phyloP scores from a whole-genome alignment of 2,888 invertebrate species.

The Patella ulyssiponensis region DNA sequence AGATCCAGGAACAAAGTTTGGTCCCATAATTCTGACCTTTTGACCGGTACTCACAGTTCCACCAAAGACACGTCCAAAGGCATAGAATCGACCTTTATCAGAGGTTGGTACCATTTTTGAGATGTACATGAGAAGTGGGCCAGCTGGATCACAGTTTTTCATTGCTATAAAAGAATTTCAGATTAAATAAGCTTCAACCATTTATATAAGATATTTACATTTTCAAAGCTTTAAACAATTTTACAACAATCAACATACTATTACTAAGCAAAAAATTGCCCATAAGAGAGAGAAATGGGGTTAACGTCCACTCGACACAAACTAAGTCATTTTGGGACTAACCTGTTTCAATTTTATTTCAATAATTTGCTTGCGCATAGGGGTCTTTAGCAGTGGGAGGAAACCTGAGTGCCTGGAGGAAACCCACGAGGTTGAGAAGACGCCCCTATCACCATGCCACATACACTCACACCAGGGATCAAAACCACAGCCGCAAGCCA shows the following conservation, averaged over 20 bases:
- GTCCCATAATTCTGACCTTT: conserved; percentile 97
- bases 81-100: conserved; percentile 99
- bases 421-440: no score
- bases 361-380: no score
- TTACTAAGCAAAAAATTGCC: no score
- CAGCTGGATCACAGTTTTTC: conserved; percentile 94
- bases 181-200: no score
- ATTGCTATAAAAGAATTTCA: conserved; percentile 67
- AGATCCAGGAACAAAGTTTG: conserved; percentile 86
- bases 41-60: conserved; percentile 82
- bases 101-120: conserved; percentile 99
- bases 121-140: conserved; percentile 99
- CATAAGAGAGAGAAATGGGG: background rate
- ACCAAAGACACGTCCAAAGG: conserved; percentile 99
- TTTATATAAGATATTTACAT: conserved; percentile 32
- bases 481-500: no score
- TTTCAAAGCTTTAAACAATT: no score
- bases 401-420: no score
- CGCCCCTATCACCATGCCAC: no score
- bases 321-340: background rate
- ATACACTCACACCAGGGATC: no score
- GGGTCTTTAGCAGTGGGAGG: no score
- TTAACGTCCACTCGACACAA: no score
- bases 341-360: no score
- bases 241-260: conserved; percentile 79